Conservation (phyloP, 2,888 invertebrate species). For the Drosophila trichaetosa region DNA sequence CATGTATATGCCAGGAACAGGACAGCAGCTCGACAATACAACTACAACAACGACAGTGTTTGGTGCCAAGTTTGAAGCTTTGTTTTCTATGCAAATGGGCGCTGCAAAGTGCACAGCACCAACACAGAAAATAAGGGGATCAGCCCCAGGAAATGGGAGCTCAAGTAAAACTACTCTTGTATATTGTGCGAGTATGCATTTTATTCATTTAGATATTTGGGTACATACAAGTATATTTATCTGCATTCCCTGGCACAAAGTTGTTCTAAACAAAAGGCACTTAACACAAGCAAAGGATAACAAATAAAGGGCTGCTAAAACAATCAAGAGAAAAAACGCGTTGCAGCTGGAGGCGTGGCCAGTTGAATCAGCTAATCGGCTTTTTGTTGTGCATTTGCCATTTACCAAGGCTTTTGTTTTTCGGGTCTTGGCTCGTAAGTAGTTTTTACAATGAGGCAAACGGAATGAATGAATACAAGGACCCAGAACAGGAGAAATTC, state of each 20-base stretch:
- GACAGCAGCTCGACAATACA: slow-evolving; percentile 8
- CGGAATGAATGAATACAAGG: slow-evolving; percentile 10
- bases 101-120: slow-evolving; percentile 31
- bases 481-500: slow-evolving; percentile 50
- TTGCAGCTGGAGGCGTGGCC: slow-evolving; percentile 56
- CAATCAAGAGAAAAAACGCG: slow-evolving; percentile 1
- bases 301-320: slow-evolving; percentile 12
- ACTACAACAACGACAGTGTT: too few species aligned
- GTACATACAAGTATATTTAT: slow-evolving; percentile 40
- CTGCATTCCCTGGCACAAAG: slow-evolving; percentile 53
- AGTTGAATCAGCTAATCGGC: slow-evolving; percentile 68
- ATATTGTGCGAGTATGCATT: slow-evolving; percentile 43
- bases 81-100: slow-evolving; percentile 54
- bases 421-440: slow-evolving; percentile 50
- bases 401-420: slow-evolving; percentile 38
- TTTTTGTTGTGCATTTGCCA: slow-evolving; percentile 60
- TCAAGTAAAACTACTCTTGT: slow-evolving; percentile 48
- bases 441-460: slow-evolving; percentile 56
- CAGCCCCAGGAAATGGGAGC: slow-evolving; percentile 26
- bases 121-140: slow-evolving; percentile 10
- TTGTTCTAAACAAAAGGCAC: slow-evolving; percentile 52
- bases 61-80: slow-evolving; percentile 48
- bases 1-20: slow-evolving; percentile 38
- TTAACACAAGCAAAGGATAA: slow-evolving; percentile 29
- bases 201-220: slow-evolving; percentile 61